Percentiles rank a stretch among this genome's conserved stretches.
Evolutionary conservation across 2,797 vertebrate genomes (phyloP).

Genomic region (Synanceia verrucosa): DNA sequence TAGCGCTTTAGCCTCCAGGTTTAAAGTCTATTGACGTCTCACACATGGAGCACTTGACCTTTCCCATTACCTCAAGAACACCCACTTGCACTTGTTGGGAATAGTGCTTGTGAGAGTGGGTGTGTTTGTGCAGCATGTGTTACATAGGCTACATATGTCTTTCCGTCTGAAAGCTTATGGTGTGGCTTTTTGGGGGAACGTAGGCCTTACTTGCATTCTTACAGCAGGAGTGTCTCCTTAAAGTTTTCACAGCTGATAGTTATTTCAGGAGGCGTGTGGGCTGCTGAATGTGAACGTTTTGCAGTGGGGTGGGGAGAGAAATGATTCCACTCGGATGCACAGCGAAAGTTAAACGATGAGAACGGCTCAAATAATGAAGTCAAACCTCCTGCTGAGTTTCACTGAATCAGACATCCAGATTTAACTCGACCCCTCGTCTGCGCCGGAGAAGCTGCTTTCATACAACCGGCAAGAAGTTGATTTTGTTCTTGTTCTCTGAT

Average conservation of each 20-base stretch:
- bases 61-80: slow-evolving; percentile 41
- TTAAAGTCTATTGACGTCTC: slow-evolving; percentile 27
- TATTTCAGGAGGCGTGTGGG: slow-evolving; percentile 54
- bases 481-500: slow-evolving; percentile 42
- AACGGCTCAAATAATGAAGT: slow-evolving; percentile 24
- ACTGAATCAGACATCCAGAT: slow-evolving; percentile 36
- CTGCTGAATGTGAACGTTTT: slow-evolving; percentile 38
- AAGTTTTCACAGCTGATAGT: slow-evolving; percentile 71
- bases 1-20: no score
- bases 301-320: slow-evolving; percentile 2
- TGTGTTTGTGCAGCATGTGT: slow-evolving; percentile 6
- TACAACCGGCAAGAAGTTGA: slow-evolving; percentile 12
- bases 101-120: neutral
- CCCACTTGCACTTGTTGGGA: slow-evolving; percentile 36
- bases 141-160: slow-evolving; percentile 48
- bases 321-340: slow-evolving; percentile 22
- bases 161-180: slow-evolving; percentile 51
- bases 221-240: slow-evolving; percentile 60
- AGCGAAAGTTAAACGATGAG: slow-evolving; percentile 22
- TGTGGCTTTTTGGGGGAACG: slow-evolving; percentile 15
- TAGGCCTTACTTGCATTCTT: slow-evolving; percentile 60
- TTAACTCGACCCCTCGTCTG: slow-evolving; percentile 28
- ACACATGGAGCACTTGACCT: slow-evolving; percentile 39
- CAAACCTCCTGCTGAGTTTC: slow-evolving; percentile 19
- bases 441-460: slow-evolving; percentile 25